Percentiles rank a stretch among this genome's conserved stretches.
phyloP scores from a whole-genome alignment of 2,113 vertebrate species.

The Halichoerus grypus region DNA sequence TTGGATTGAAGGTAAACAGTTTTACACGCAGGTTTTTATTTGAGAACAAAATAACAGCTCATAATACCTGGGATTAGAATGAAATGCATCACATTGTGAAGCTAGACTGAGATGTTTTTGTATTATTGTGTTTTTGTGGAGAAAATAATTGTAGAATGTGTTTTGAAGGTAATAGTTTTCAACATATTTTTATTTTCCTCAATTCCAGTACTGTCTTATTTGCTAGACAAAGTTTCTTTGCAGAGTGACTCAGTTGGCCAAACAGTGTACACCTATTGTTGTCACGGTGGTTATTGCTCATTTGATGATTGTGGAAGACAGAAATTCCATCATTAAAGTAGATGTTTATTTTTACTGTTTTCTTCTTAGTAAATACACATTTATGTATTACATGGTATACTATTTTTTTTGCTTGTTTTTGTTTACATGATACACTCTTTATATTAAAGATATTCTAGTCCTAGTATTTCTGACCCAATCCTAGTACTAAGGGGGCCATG shows the following conservation, averaged over 20 bases:
- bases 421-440: background rate
- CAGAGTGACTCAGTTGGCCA: background rate
- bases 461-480: background rate
- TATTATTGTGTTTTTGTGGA: slow-evolving; percentile 24
- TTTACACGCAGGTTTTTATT: slow-evolving; percentile 43
- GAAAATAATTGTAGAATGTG: slow-evolving; percentile 61
- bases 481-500: background rate
- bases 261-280: background rate
- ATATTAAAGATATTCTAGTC: background rate
- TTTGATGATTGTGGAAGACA: background rate
- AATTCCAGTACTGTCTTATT: background rate
- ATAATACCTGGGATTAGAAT: slow-evolving; percentile 61
- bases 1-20: background rate
- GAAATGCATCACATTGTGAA: slow-evolving; percentile 34
- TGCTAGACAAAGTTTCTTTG: slow-evolving; percentile 12
- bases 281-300: background rate
- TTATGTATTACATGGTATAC: background rate
- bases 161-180: slow-evolving; percentile 39
- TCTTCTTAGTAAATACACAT: background rate
- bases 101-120: slow-evolving; percentile 74
- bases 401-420: background rate
- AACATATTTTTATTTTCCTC: background rate
- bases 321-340: background rate
- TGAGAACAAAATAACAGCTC: slow-evolving; percentile 50
- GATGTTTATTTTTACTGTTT: slow-evolving; percentile 9